phyloP scores from a whole-genome alignment of 2,888 invertebrate genomes.

The Xestia rhomboidea region DNA sequence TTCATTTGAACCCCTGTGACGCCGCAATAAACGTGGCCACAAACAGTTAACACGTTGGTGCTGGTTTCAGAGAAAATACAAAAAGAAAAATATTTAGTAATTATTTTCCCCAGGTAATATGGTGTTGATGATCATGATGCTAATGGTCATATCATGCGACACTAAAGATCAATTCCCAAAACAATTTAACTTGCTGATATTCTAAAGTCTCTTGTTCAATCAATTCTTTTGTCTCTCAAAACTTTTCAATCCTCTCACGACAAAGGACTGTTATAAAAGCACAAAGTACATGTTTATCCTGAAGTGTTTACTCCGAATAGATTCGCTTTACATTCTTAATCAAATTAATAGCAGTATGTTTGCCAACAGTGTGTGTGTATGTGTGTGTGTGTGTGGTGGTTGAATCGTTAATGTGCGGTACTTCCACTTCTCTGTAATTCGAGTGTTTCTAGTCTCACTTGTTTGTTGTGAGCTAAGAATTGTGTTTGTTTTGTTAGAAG shows the following conservation, averaged over 20 bases:
- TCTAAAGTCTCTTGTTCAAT: background rate
- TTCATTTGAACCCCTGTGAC: background rate
- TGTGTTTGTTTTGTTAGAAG: conserved; percentile 24
- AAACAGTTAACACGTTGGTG: no score
- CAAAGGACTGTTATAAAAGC: conserved; percentile 13
- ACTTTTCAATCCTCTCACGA: background rate
- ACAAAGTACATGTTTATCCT: conserved; percentile 14
- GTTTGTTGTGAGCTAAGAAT: conserved; percentile 32
- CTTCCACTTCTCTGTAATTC: conserved; percentile 40
- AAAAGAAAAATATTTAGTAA: background rate
- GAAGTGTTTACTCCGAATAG: conserved; percentile 41
- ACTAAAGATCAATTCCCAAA: no score
- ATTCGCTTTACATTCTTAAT: conserved; percentile 63
- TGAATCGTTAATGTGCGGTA: conserved; percentile 57
- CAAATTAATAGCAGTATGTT: conserved; percentile 56
- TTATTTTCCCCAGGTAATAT: background rate
- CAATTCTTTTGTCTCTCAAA: background rate
- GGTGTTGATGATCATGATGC: background rate
- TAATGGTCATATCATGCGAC: background rate
- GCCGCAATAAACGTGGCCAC: background rate
- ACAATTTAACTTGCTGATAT: background rate
- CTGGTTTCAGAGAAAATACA: background rate
- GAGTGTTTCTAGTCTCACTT: conserved; percentile 54
- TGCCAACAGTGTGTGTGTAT: conserved; percentile 17
- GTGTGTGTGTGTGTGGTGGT: conserved; percentile 9